Base-by-base conservation (phyloP, 1,140 invertebrate species). In the Lepidurus packardi region DNA sequence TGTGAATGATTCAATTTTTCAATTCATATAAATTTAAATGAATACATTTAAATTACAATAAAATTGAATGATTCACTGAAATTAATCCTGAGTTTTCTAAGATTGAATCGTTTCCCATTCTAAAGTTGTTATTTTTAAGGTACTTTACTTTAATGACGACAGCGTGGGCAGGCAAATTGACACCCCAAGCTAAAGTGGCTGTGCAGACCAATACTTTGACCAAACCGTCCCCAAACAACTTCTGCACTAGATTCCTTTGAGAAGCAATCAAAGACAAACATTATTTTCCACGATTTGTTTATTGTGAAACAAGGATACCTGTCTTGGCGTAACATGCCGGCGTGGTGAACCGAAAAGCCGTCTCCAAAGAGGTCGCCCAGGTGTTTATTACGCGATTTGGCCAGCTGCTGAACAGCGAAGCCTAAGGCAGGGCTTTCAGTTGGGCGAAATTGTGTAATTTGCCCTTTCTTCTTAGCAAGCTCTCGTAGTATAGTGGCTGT, bases 131-230 rank as follows among this genome's bases (percentile, higher is more conserved):
- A 21, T 21, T 7, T 11, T 47, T 13, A 76, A 74, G 16, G 16
- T 13, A 34, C 77, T 77, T 84, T 87, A 94, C 93, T 85, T 93
- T 92, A 81, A 99, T 99, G 75, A 99, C 92, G 79, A 99, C 98
- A 77, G 94, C 96, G 86, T 98, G 96, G 0, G 97, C 98, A 0
- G 98, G 98, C 80, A 99, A 87, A 87, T 99, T 99, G 0, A 99
- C 97, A 81, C 98, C 98, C 98, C 98, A 99, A 41, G 98, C 98
- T 10, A 99, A 87, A 0, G 98, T 99, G 1, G 98, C 94, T 0
- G 98, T 99, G 85, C 97, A 99, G 10, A 97, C 93, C 1, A 99
- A 86, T 6, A 98, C 95, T 84, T 95, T 95, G 53, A 99, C 92
- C 77, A 92, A 87, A 1, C 98, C 98, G 78, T 93, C 92, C 0